A percentile compares a stretch with the other conserved stretches of the same genome.
Evolutionary conservation across 2,888 invertebrate genomes (phyloP).

Genomic region (Charanyca ferruginea): DNA sequence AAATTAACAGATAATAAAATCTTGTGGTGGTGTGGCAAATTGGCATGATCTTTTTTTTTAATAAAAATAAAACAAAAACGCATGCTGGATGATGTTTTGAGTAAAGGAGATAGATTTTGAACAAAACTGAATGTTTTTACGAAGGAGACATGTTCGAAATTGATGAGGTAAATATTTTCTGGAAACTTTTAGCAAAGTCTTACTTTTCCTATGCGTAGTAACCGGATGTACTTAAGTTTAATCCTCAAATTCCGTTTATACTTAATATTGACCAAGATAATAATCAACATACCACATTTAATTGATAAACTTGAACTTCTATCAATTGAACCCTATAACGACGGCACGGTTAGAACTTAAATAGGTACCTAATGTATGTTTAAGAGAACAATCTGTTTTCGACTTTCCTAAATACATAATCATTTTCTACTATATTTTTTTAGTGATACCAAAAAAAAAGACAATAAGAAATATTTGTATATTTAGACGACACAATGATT

Average conservation of each 20-base stretch:
- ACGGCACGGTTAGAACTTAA: not conserved
- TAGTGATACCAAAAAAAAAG: no score
- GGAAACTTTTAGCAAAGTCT: slow-evolving; percentile 43
- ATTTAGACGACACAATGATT: not conserved
- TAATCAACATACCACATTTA: not conserved
- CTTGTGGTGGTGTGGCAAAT: slow-evolving; percentile 86
- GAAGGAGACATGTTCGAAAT: slow-evolving; percentile 64
- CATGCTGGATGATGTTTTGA: slow-evolving; percentile 81
- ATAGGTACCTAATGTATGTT: not conserved
- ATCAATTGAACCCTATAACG: not conserved
- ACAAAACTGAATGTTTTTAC: slow-evolving; percentile 50
- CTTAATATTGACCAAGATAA: not conserved
- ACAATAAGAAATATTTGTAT: not conserved
- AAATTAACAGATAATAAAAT: slow-evolving; percentile 80
- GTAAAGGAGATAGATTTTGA: slow-evolving; percentile 56
- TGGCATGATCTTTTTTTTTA: slow-evolving; percentile 79
- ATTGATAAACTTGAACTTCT: not conserved
- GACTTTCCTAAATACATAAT: not conserved
- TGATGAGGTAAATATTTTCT: slow-evolving; percentile 67
- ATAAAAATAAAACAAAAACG: slow-evolving; percentile 74
- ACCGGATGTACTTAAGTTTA: slow-evolving; percentile 9
- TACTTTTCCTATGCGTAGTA: slow-evolving; percentile 32
- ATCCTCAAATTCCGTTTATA: not conserved
- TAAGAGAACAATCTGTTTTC: not conserved
- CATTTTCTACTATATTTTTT: no score